Evolutionary conservation across 2,113 vertebrate species (phyloP).

Genomic region (Haliaeetus leucogaster): DNA sequence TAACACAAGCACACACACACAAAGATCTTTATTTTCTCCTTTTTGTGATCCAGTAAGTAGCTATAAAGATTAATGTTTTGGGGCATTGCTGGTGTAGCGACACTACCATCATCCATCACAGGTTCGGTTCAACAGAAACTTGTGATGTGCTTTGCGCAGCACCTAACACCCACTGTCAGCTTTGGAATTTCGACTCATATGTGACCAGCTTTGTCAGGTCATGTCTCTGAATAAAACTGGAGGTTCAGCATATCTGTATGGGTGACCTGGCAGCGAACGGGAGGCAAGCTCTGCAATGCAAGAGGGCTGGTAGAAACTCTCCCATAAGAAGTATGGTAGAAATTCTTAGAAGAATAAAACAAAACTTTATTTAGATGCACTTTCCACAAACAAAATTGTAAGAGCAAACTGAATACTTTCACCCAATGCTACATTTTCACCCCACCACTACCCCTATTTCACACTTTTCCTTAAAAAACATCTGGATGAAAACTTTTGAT

Average conservation of each 20-base stretch:
- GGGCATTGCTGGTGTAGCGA: not conserved
- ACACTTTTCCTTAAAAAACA: not conserved
- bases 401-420: not conserved
- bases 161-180: not conserved
- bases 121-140: not conserved
- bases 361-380: not conserved
- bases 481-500: not conserved
- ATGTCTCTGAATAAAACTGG: not conserved
- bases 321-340: rapidly evolving
- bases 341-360: not conserved
- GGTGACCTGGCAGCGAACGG: not conserved
- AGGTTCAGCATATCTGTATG: not conserved
- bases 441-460: not conserved
- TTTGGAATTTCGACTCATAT: not conserved
- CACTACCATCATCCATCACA: rapidly evolving
- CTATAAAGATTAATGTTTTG: not conserved
- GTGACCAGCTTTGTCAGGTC: not conserved
- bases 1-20: not conserved
- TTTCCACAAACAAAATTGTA: not conserved
- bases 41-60: not conserved
- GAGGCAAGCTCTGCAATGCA: not conserved
- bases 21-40: not conserved
- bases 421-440: not conserved
- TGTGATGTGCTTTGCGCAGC: not conserved
- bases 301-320: not conserved